Percentiles rank a stretch among this genome's conserved stretches.
Evolutionary conservation across 2,888 invertebrate species (phyloP).

Genomic region (Hedya salicella): DNA sequence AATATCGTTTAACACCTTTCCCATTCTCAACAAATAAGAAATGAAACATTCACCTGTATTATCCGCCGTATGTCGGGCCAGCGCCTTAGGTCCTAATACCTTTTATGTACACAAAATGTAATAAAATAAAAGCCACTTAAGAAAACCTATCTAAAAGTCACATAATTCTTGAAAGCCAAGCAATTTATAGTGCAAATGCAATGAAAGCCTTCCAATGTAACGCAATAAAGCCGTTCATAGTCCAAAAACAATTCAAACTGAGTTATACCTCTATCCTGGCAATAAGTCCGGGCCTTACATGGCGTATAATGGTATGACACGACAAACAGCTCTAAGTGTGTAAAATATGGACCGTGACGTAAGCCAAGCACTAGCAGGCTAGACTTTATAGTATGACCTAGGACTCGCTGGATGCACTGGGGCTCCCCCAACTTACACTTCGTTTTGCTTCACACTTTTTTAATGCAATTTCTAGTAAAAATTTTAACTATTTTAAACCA

Average conservation of each 20-base stretch:
- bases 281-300: conserved; percentile 81
- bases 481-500: conserved; percentile 11
- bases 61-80: background rate
- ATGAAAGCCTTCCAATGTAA: conserved; percentile 73
- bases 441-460: conserved; percentile 43
- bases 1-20: too few species aligned
- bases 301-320: conserved; percentile 84
- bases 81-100: background rate
- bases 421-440: conserved; percentile 51
- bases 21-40: too few species aligned
- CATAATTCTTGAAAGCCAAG: conserved; percentile 65
- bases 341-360: conserved; percentile 81
- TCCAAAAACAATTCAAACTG: conserved; percentile 80
- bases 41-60: too few species aligned
- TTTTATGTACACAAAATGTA: conserved; percentile 44
- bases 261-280: conserved; percentile 76
- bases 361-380: conserved; percentile 74
- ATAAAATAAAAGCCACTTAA: conserved; percentile 51
- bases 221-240: conserved; percentile 71
- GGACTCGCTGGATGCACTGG: conserved; percentile 67
- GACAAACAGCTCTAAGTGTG: conserved; percentile 85
- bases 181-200: conserved; percentile 65
- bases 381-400: conserved; percentile 72
- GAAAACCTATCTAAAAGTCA: conserved; percentile 59
- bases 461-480: conserved; percentile 43